phyloP scores from a whole-genome alignment of 2,797 vertebrate genomes.

The Sebastes ruberrimus region DNA sequence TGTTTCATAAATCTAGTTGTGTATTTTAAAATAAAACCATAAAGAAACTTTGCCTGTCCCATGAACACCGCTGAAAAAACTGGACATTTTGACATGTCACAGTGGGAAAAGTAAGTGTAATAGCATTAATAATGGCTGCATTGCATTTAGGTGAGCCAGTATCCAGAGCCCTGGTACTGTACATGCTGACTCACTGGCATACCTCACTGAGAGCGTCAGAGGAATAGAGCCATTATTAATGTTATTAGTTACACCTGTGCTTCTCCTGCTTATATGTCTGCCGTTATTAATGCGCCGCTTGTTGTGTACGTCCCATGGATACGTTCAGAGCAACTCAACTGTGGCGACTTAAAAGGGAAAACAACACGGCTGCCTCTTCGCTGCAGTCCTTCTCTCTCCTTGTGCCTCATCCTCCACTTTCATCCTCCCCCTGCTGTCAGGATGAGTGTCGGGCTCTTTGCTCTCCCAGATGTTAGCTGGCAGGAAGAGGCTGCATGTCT shows the following conservation, averaged over 20 bases:
- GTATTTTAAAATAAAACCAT: background rate
- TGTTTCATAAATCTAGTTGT: background rate
- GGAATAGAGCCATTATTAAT: background rate
- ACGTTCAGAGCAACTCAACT: background rate
- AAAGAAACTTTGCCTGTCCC: too few relatives aligned
- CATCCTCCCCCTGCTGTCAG: slow-evolving; percentile 45
- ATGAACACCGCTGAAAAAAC: background rate
- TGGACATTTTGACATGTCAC: background rate
- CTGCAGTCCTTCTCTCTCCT: slow-evolving; percentile 2
- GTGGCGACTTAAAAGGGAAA: background rate
- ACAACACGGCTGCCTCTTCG: background rate
- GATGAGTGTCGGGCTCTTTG: slow-evolving; percentile 49
- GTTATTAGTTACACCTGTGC: background rate
- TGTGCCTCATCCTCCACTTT: background rate
- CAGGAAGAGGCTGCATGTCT: slow-evolving; percentile 64
- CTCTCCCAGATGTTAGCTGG: slow-evolving; percentile 68
- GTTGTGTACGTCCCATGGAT: background rate
- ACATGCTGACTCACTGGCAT: background rate
- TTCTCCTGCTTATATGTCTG: background rate
- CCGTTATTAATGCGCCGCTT: background rate
- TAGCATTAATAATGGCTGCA: background rate
- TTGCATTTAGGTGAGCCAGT: background rate
- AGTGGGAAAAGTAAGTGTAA: background rate
- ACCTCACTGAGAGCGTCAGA: background rate
- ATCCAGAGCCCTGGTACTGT: background rate